These are phyloP conservation scores for Penaeus japonicus DNA, from an alignment of 1,140 invertebrate species.

Conservation along the genomic window DNA sequence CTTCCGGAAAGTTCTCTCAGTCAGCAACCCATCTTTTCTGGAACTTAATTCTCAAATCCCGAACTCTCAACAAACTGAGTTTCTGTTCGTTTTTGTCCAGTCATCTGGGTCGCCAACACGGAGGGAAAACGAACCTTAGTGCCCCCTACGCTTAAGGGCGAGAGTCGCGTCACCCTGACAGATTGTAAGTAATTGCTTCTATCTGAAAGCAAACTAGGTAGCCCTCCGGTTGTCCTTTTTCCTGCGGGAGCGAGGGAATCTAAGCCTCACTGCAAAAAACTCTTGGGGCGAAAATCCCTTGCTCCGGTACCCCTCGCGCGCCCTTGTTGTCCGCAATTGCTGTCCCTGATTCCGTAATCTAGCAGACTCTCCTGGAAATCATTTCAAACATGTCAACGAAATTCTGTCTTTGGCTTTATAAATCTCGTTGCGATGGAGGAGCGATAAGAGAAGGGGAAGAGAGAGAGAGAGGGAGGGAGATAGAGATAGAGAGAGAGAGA, in stretches of 20 bases:
- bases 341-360: neutral
- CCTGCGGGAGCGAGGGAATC: neutral
- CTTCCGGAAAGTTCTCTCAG: neutral
- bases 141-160: neutral
- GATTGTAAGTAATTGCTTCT: conserved; percentile 52
- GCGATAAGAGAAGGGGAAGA: neutral
- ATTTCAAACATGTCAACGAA: conserved; percentile 7
- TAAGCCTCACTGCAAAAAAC: neutral
- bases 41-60: conserved; percentile 52
- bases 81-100: conserved; percentile 52
- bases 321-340: too few relatives aligned
- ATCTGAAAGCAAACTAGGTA: conserved; percentile 52
- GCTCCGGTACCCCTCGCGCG: too few relatives aligned
- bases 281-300: neutral
- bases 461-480: neutral
- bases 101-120: conserved; percentile 20
- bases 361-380: neutral
- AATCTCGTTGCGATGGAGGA: neutral
- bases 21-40: conserved; percentile 37
- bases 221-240: conserved; percentile 38
- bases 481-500: neutral
- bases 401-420: conserved; percentile 14
- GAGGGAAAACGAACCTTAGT: neutral
- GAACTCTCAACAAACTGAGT: conserved; percentile 44
- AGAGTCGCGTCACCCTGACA: neutral